These are phyloP conservation scores for Oscheius sp. DNA, from an alignment of 2,888 invertebrate species.

Conservation along the genomic window DNA sequence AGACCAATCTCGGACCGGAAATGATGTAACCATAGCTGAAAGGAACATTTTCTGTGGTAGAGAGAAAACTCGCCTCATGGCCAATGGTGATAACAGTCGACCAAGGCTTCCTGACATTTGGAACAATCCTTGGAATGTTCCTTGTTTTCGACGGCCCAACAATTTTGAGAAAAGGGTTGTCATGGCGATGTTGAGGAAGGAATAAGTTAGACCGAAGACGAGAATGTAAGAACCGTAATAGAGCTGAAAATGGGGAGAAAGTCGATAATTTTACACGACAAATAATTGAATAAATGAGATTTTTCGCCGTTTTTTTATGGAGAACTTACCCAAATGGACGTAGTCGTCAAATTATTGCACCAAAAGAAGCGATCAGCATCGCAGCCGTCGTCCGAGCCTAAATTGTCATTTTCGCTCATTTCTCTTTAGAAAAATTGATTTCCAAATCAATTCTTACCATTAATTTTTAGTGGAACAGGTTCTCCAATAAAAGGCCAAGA, in stretches of 20 bases:
- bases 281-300: no score
- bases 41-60: not conserved
- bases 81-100: constrained; percentile 35
- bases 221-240: constrained; percentile 46
- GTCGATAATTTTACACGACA: no score
- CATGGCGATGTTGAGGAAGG: constrained; percentile 49
- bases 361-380: constrained; percentile 42
- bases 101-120: constrained; percentile 52
- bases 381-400: constrained; percentile 23
- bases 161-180: constrained; percentile 52
- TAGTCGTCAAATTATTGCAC: constrained; percentile 35
- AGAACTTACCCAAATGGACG: constrained; percentile 19
- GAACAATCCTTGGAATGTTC: constrained; percentile 53
- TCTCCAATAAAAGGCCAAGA: constrained; percentile 20
- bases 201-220: constrained; percentile 43
- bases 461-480: not conserved
- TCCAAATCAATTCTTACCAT: constrained; percentile 8
- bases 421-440: not conserved
- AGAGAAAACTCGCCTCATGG: constrained; percentile 9
- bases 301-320: no score
- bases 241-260: constrained; percentile 13
- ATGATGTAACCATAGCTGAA: not conserved
- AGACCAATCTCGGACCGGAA: constrained; percentile 11
- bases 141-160: constrained; percentile 46
- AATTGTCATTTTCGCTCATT: no score